phyloP scores from a whole-genome alignment of 1,140 invertebrate species.

The Neodiprion pinetum region DNA sequence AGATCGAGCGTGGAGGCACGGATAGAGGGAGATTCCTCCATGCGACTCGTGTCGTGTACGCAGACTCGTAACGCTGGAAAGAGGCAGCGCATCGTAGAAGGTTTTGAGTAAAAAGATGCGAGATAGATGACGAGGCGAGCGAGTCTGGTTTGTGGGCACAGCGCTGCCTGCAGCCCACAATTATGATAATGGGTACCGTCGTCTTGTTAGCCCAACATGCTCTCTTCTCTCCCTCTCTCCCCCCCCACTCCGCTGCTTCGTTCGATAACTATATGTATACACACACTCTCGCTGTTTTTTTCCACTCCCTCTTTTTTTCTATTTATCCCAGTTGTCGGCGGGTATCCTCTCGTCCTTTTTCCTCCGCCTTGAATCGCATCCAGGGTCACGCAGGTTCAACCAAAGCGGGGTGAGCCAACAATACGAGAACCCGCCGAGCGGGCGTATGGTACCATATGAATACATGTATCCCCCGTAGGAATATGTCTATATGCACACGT shows the following conservation, averaged over 20 bases:
- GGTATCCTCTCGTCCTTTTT: slow-evolving; percentile 9
- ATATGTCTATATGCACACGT: too few species aligned
- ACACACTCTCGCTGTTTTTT: slow-evolving; percentile 25
- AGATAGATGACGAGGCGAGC: slow-evolving; percentile 54
- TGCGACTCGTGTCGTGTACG: too few species aligned
- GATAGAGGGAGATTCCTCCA: too few species aligned
- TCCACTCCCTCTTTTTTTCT: slow-evolving; percentile 31
- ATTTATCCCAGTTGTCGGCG: slow-evolving; percentile 20
- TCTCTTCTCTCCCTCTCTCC: slow-evolving; percentile 32
- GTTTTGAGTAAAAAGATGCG: slow-evolving; percentile 37
- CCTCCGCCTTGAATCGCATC: slow-evolving; percentile 12
- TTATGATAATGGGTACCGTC: slow-evolving; percentile 61
- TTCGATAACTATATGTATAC: slow-evolving; percentile 33
- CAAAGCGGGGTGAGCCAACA: slow-evolving; percentile 16
- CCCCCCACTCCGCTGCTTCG: slow-evolving; percentile 18
- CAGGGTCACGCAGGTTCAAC: slow-evolving; percentile 32
- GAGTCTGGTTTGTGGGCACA: slow-evolving; percentile 63
- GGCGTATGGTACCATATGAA: neutral
- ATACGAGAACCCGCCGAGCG: neutral
- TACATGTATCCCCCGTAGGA: too few species aligned
- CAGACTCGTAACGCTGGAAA: neutral
- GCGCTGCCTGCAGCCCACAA: slow-evolving; percentile 60
- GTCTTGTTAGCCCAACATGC: slow-evolving; percentile 59
- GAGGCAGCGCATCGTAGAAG: slow-evolving; percentile 12
- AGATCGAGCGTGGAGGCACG: too few species aligned